Conservation (phyloP, 2,888 invertebrate genomes). For the Schizaphis graminum region DNA sequence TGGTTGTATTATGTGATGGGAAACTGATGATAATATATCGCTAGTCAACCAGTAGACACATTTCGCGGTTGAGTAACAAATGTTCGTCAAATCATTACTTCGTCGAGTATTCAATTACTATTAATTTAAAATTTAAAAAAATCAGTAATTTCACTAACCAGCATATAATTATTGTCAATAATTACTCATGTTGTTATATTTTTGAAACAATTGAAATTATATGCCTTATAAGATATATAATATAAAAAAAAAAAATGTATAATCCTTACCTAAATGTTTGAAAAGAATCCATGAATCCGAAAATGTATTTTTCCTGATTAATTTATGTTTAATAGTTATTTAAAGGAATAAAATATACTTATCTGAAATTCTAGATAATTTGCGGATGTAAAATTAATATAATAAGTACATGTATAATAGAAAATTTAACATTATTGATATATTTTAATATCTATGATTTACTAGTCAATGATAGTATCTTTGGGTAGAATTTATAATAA, state of each 20-base stretch:
- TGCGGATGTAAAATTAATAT: background rate
- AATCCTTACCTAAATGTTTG: background rate
- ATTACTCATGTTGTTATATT: background rate
- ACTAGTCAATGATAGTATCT: background rate
- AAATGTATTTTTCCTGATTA: background rate
- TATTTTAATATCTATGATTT: background rate
- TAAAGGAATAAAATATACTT: background rate
- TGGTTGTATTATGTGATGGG: background rate
- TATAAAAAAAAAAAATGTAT: background rate
- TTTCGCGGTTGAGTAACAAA: background rate
- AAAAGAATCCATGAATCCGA: background rate
- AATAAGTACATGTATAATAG: background rate
- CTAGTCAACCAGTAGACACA: background rate
- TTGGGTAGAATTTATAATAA: background rate
- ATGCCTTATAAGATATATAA: background rate
- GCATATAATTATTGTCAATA: no score
- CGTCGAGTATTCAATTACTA: background rate
- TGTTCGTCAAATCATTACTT: background rate
- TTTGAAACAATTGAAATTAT: background rate
- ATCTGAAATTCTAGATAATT: background rate
- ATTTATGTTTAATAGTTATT: background rate
- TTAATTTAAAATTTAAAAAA: background rate
- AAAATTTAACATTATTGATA: background rate
- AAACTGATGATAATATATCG: conserved; percentile 26
- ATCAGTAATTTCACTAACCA: background rate